Conservation (phyloP, 2,797 vertebrate genomes). For the Syndactyla subalaris region DNA sequence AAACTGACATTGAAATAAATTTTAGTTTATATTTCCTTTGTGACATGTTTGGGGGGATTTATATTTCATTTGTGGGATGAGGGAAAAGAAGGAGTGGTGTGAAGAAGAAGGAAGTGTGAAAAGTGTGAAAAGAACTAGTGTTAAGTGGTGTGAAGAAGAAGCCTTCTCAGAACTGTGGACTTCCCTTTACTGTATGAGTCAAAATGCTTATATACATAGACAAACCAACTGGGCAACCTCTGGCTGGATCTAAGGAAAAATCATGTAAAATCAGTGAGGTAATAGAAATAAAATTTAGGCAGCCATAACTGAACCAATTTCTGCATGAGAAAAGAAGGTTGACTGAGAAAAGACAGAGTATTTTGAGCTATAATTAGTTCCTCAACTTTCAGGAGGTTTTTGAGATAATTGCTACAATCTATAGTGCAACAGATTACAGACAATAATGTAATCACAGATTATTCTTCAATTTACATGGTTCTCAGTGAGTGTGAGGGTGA, state of each 20-base stretch:
- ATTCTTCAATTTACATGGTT: conserved; percentile 40
- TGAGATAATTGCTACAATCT: neutral
- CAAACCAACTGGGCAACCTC: neutral
- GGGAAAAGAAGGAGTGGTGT: neutral
- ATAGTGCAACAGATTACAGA: neutral
- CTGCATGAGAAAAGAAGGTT: neutral
- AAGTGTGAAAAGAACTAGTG: neutral
- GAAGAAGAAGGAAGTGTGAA: no score
- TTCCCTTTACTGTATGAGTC: neutral
- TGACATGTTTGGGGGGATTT: neutral
- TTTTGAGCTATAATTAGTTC: neutral
- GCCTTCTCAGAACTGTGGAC: neutral
- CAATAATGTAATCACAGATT: conserved; percentile 51
- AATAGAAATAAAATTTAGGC: neutral
- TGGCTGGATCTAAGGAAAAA: neutral
- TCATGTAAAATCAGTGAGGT: neutral
- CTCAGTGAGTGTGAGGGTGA: neutral
- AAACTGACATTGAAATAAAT: neutral
- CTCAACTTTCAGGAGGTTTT: neutral
- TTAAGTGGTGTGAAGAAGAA: neutral
- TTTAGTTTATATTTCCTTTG: neutral
- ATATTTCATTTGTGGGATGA: neutral
- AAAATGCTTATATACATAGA: neutral
- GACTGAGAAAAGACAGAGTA: neutral
- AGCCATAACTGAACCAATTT: neutral